Percentiles rank a stretch among this genome's conserved stretches.
These are phyloP conservation scores for Artibeus jamaicensis DNA, from an alignment of 2,797 vertebrate species.

Conservation along the genomic window DNA sequence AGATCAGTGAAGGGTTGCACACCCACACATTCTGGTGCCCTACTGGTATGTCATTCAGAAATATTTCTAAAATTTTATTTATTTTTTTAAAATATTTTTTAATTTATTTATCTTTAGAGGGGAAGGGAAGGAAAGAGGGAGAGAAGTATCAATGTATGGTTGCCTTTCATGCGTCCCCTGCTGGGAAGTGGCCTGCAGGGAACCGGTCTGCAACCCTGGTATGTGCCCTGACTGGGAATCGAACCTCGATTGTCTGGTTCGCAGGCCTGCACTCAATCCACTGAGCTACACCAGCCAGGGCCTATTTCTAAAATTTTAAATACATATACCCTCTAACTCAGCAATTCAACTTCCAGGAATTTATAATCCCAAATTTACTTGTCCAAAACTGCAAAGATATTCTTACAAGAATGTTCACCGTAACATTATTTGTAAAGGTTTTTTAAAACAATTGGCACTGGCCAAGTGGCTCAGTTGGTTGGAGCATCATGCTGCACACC, in stretches of 20 bases:
- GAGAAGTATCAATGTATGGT: too few relatives aligned
- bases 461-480: not conserved
- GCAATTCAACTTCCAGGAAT: not conserved
- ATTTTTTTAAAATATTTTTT: too few relatives aligned
- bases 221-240: too few relatives aligned
- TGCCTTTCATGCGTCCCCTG: too few relatives aligned
- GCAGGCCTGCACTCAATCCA: too few relatives aligned
- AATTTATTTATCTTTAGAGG: too few relatives aligned
- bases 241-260: too few relatives aligned
- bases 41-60: not conserved
- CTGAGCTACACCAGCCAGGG: too few relatives aligned
- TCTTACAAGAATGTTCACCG: not conserved
- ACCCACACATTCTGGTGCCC: not conserved
- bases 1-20: not conserved
- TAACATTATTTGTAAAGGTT: not conserved
- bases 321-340: not conserved
- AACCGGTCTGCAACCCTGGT: too few relatives aligned
- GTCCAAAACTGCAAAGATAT: not conserved
- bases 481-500: not conserved
- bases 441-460: not conserved
- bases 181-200: too few relatives aligned
- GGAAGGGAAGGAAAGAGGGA: too few relatives aligned
- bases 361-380: not conserved
- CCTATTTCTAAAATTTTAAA: not conserved
- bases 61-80: not conserved